Evolutionary conservation across 2,113 vertebrate species (phyloP), one percentile per base, ranked within the genome.

Genomic region (Gobiocypris rarus): DNA sequence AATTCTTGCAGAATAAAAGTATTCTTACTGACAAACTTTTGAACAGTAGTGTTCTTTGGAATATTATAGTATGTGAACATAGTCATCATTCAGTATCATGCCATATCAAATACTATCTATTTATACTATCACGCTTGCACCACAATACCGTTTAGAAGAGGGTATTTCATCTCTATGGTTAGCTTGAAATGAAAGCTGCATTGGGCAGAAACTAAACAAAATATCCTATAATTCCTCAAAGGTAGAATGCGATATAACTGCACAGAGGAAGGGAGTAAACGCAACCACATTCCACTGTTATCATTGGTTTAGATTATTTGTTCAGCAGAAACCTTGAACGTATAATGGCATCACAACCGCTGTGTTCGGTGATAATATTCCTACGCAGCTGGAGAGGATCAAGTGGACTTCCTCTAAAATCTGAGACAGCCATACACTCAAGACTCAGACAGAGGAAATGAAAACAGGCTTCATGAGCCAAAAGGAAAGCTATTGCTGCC

Each of bases 381-480:
- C 43, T 31, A 6, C 2, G 15, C 59, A 78, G 75, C 54, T 65
- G 41, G 59, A 80, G 17, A 28, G 15, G 77, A 80, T 80, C 26
- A 80, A 50, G 24, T 28, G 41, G 9, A 34, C 54, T 56, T 58
- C 50, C 41, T 52, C 54, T 34, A 43, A 83, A 83, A 65, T 50
- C 56, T 52, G 41, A 83, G 71, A 15, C 43, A 67, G 24, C 6
- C 28, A 3, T 56, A 24, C 17, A 52, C 24, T 43, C 15, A 31
- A 78, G 50, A 28, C 17, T 73, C 17, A 81, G 48, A 31, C 11
- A 74, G 38, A 24, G 56, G 56, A 85, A 85, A 65, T 65, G 31
- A 85, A 75, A 81, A 38, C 14, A 61, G 17, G 17, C 4, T 69
- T 45, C 45, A 58, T 14, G 34, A 70, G 50, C 15, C n/a, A 3